phyloP scores from a whole-genome alignment of 2,888 invertebrate genomes.

The Neoitamus cyanurus region DNA sequence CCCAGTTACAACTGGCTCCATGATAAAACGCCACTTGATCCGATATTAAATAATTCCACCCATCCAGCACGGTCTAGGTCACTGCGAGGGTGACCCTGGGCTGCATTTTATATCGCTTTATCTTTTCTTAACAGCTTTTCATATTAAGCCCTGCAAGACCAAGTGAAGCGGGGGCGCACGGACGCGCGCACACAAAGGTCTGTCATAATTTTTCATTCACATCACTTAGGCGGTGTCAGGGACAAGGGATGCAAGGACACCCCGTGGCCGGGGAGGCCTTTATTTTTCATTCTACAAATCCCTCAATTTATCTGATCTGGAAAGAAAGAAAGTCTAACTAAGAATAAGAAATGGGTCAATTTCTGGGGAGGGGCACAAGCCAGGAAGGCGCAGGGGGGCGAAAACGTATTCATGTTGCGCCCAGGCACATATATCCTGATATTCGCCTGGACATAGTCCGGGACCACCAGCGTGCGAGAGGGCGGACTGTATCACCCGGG shows the following conservation, averaged over 20 bases:
- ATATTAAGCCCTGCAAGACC: neutral
- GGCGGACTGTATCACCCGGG: neutral
- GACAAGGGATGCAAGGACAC: constrained; percentile 22
- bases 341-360: constrained; percentile 49
- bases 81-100: neutral
- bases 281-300: constrained; percentile 49
- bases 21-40: constrained; percentile 42
- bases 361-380: constrained; percentile 21
- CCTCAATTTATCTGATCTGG: constrained; percentile 40
- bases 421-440: constrained; percentile 25
- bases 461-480: neutral
- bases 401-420: constrained; percentile 12
- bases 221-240: constrained; percentile 46
- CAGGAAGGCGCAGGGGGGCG: neutral
- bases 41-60: constrained; percentile 50
- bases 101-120: constrained; percentile 41
- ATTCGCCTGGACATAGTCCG: neutral
- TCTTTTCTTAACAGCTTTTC: constrained; percentile 43
- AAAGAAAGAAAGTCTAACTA: constrained; percentile 33
- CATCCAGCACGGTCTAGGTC: constrained; percentile 23
- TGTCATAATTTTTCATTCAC: constrained; percentile 52
- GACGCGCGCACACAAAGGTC: constrained; percentile 29
- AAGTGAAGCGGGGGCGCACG: neutral
- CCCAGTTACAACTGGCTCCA: constrained; percentile 25
- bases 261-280: constrained; percentile 10